phyloP scores from a whole-genome alignment of 2,888 invertebrate genomes.

The Microdon myrmicae region DNA sequence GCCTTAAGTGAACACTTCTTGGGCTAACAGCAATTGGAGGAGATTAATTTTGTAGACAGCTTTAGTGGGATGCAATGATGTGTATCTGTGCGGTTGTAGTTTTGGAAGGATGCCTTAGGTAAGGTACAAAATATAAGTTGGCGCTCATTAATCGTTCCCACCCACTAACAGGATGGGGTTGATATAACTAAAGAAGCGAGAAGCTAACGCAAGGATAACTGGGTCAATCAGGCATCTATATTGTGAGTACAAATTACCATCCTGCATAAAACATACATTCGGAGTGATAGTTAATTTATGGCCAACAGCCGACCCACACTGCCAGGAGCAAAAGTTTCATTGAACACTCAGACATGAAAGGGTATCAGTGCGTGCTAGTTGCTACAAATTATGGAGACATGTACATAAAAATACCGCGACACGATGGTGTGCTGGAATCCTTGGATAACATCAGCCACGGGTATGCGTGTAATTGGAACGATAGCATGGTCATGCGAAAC shows the following conservation, averaged over 20 bases:
- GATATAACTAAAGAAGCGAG: too few relatives aligned
- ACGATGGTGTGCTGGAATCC: constrained; percentile 6
- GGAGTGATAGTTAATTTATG: constrained; percentile 43
- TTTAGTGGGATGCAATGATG: constrained; percentile 13
- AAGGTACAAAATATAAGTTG: too few relatives aligned
- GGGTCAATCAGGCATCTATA: constrained; percentile 29
- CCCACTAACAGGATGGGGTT: too few relatives aligned
- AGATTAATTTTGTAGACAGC: constrained; percentile 37
- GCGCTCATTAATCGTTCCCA: too few relatives aligned
- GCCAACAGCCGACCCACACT: constrained; percentile 18
- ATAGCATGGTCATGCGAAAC: constrained; percentile 4
- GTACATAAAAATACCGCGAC: constrained; percentile 10
- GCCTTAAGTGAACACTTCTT: constrained; percentile 10
- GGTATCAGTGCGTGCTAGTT: constrained; percentile 44
- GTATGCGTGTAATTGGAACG: constrained; percentile 7
- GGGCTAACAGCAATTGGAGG: constrained; percentile 9
- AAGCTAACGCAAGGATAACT: constrained; percentile 15
- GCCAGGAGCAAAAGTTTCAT: constrained; percentile 8
- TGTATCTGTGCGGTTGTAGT: too few relatives aligned
- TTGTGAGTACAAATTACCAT: constrained; percentile 38
- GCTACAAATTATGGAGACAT: constrained; percentile 31
- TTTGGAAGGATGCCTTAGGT: too few relatives aligned
- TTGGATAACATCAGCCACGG: constrained; percentile 17
- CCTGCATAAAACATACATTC: constrained; percentile 41
- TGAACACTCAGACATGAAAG: constrained; percentile 9